Evolutionary conservation across 2,888 invertebrate genomes (phyloP).

Genomic region (Strigamia maritima): DNA sequence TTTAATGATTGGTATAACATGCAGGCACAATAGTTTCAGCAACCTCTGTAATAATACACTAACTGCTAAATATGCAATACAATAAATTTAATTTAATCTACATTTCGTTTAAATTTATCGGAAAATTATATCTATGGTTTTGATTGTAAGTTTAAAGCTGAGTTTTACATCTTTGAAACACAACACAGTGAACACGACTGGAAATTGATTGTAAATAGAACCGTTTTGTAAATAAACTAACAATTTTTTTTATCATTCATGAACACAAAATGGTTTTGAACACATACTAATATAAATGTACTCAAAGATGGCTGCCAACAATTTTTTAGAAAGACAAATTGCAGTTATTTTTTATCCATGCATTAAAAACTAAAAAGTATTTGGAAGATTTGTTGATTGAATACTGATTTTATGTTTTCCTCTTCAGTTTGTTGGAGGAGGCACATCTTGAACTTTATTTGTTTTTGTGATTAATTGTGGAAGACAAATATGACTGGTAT

Average conservation of each 20-base stretch:
- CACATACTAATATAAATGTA: background rate
- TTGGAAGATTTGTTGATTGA: constrained; percentile 26
- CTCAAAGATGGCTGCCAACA: constrained; percentile 15
- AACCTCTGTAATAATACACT: background rate
- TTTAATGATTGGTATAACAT: background rate
- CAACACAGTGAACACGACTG: background rate
- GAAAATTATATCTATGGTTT: background rate
- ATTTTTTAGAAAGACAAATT: background rate
- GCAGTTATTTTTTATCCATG: background rate
- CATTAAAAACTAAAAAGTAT: background rate
- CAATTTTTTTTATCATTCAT: background rate
- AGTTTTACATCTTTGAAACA: background rate
- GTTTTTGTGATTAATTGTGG: background rate
- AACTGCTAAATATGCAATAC: constrained; percentile 4
- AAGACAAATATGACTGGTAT: constrained; percentile 18
- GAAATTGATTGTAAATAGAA: constrained; percentile 3
- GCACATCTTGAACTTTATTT: constrained; percentile 6
- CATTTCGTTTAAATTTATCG: background rate
- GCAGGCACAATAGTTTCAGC: constrained; percentile 4
- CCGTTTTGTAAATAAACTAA: constrained; percentile 10
- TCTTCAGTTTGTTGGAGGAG: background rate
- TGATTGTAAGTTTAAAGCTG: background rate
- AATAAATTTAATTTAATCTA: background rate
- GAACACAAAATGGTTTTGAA: constrained; percentile 26
- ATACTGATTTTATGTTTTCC: constrained; percentile 9